phyloP scores from a whole-genome alignment of 2,113 vertebrate species.

The Gorsachius goisagi region DNA sequence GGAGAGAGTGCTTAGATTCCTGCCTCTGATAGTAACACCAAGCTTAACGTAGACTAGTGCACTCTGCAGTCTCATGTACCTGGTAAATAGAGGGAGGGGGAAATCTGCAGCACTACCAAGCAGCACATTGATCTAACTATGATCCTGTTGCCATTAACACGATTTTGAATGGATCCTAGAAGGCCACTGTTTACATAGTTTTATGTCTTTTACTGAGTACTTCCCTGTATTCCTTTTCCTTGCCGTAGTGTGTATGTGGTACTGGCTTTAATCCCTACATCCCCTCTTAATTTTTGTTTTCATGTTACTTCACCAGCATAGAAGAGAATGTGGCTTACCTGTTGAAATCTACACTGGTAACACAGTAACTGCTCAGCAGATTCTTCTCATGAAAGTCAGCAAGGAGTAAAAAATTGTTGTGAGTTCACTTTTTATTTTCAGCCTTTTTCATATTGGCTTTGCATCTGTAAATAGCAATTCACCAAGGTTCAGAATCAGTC shows the following conservation, averaged over 20 bases:
- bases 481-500: background rate
- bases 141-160: background rate
- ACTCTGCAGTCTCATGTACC: background rate
- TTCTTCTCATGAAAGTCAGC: background rate
- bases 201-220: background rate
- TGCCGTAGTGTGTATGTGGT: background rate
- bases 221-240: background rate
- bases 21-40: background rate
- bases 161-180: background rate
- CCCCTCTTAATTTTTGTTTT: background rate
- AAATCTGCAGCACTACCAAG: background rate
- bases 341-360: background rate
- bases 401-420: background rate
- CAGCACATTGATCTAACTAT: background rate
- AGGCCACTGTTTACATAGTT: background rate
- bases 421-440: background rate
- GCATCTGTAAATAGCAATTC: background rate
- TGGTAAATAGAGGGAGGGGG: background rate
- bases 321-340: background rate
- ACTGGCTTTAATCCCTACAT: background rate
- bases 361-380: background rate
- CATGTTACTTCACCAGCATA: background rate
- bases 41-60: background rate
- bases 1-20: background rate
- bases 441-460: background rate